phyloP scores from a whole-genome alignment of 2,797 vertebrate species.

The Thamnophis elegans region DNA sequence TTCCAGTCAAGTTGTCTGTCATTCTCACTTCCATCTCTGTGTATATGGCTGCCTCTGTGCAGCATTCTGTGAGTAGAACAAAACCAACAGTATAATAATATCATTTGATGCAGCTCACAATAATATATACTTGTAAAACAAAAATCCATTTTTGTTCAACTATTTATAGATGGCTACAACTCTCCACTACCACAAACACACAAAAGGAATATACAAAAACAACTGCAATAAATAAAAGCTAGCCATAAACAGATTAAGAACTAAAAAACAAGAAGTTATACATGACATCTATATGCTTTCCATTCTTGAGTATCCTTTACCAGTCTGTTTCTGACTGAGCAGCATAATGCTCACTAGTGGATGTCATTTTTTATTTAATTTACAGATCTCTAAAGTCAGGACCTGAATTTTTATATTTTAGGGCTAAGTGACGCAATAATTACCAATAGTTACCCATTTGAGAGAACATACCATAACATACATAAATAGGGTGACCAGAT shows the following conservation, averaged over 20 bases:
- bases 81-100: background rate
- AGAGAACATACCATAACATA: background rate
- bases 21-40: background rate
- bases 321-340: background rate
- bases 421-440: background rate
- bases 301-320: background rate
- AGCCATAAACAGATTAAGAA: background rate
- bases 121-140: background rate
- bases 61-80: background rate
- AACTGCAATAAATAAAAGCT: background rate
- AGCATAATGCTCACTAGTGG: background rate
- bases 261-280: background rate
- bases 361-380: background rate
- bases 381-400: background rate
- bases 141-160: background rate
- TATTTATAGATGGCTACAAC: background rate
- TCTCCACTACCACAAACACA: background rate
- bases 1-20: background rate
- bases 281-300: background rate
- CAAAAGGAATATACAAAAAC: background rate
- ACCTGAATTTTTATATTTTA: background rate
- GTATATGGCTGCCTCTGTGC: background rate
- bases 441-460: background rate
- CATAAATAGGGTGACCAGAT: too few species aligned
- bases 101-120: background rate